These are phyloP conservation scores for Macrosteles quadrilineatus DNA, from an alignment of 1,140 invertebrate genomes.

Conservation along the genomic window DNA sequence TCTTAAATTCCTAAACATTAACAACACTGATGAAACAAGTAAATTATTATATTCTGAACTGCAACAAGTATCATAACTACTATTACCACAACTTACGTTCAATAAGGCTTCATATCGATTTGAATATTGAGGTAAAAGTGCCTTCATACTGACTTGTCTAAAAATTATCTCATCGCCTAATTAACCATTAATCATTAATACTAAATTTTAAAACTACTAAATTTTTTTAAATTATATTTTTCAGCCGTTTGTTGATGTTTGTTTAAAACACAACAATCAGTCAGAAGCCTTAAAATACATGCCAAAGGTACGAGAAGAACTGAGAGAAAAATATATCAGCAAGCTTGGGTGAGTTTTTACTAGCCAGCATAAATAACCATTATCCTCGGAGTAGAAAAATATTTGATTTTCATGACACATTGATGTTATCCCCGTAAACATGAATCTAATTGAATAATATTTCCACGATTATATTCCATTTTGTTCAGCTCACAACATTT, in stretches of 20 bases:
- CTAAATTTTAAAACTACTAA: neutral
- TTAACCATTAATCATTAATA: neutral
- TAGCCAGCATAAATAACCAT: neutral
- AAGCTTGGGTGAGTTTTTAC: constrained; percentile 70
- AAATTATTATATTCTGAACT: no score
- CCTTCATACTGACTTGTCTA: neutral
- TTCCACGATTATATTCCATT: neutral
- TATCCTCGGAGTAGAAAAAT: no score
- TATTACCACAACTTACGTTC: no score
- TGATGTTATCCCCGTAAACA: neutral
- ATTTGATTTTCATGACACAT: no score
- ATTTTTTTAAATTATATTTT: constrained; percentile 40
- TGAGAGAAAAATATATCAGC: constrained; percentile 86
- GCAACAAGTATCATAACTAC: no score
- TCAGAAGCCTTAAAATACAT: constrained; percentile 89
- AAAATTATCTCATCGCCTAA: neutral
- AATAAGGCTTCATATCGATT: no score
- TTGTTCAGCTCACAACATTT: neutral
- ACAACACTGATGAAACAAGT: no score
- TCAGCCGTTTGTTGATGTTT: constrained; percentile 89
- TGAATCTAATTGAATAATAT: neutral
- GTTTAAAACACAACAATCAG: constrained; percentile 70
- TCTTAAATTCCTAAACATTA: no score
- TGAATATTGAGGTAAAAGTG: no score
- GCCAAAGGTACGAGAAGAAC: constrained; percentile 75